Base-by-base conservation (phyloP, 1,140 invertebrate genomes). In the Calephelis nemesis region DNA sequence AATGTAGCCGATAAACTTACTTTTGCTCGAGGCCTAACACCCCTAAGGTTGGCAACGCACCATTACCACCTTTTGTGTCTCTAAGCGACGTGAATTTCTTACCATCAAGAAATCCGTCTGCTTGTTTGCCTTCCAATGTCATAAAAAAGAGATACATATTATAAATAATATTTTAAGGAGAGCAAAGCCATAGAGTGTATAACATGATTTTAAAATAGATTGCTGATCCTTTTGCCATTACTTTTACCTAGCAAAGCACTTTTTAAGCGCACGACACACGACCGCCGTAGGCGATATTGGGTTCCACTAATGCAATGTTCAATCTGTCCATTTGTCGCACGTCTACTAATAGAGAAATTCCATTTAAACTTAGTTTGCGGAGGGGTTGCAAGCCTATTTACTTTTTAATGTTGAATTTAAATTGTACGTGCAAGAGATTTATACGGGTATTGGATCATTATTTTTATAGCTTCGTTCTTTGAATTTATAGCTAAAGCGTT, bases 291-390 rank as follows among this genome's bases (percentile, higher is more conserved):
- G 82, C 83, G 47, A 71, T 75, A 70, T 74, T 70, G 70, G 73
- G 63, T 71, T 78, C 73, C 74, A 66, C 77, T 85, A 87, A 86
- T 85, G 81, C 79, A 82, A 78, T 78, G 80, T 76, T 79, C 77
- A 70, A 74, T 79, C 72, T 79, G 75, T 81, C 81, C 81, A 88
- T 85, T 85, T 86, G 78, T 82, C 79, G 76, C 74, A 82, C 73
- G 81, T 83, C 74, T 65, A 72, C 74, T 81, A 82, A 86, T 83
- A 82, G 75, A 80, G 76, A 83, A 86, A 84, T 78, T 81, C 78
- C 74, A 83, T 84, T 86, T 79, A 77, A 79, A 79, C 69, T 79
- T 68, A 77, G 72, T 76, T 76, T 70, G 66, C 65, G 67, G 71
- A 68, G 74, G 73, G 73, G 74, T 72, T 77, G 73, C 69, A 69